These are phyloP conservation scores for Ivindomyrus marchei DNA, from an alignment of 2,113 vertebrate genomes.

Conservation along the genomic window DNA sequence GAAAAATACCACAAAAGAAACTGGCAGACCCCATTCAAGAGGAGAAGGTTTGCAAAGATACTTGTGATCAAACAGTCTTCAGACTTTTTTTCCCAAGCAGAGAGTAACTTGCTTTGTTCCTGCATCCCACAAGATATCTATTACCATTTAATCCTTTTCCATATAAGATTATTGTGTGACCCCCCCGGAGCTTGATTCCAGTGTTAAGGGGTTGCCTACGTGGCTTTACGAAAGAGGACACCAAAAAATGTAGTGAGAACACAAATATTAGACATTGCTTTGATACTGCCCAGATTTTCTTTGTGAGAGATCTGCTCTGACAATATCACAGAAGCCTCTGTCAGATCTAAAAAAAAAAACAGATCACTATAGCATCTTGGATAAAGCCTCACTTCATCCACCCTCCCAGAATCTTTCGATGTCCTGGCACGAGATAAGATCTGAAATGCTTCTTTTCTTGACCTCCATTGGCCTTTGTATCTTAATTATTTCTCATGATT, in stretches of 20 bases:
- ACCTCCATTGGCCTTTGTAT: not conserved
- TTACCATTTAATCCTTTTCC: not conserved
- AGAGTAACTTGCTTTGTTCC: not conserved
- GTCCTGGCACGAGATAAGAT: not conserved
- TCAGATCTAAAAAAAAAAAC: not conserved
- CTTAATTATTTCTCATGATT: not conserved
- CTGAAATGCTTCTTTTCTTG: not conserved
- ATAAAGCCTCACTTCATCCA: not conserved
- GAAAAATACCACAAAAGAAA: not conserved
- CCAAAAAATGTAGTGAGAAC: not conserved
- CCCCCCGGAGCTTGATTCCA: not conserved
- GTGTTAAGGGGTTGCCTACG: not conserved
- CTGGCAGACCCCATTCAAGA: not conserved
- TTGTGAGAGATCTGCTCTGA: not conserved
- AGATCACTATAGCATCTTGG: not conserved
- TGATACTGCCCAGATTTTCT: not conserved
- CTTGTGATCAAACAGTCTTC: not conserved
- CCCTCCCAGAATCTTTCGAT: not conserved
- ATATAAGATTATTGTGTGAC: not conserved
- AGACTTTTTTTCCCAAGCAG: not conserved
- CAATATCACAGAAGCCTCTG: not conserved
- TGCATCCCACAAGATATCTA: not conserved
- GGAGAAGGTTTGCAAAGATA: not conserved
- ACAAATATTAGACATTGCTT: not conserved
- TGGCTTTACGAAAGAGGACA: not conserved